These are phyloP conservation scores for Melanostoma scalare DNA, from an alignment of 2,888 invertebrate genomes.

Conservation along the genomic window DNA sequence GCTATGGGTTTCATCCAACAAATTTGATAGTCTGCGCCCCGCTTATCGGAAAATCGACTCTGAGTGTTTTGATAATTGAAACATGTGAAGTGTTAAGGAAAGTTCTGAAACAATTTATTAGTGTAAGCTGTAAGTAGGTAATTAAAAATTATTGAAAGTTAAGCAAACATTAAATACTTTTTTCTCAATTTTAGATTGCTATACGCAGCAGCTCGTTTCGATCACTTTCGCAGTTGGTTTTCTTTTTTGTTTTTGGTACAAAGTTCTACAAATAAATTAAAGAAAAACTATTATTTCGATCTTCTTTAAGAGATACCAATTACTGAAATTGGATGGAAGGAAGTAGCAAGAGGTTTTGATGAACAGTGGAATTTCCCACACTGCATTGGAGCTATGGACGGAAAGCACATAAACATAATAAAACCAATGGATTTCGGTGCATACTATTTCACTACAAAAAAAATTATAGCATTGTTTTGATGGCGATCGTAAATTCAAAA, in stretches of 20 bases:
- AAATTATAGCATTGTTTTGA: slow-evolving; percentile 51
- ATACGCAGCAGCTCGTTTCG: slow-evolving; percentile 3
- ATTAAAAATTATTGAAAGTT: not conserved
- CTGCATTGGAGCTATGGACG: slow-evolving; percentile 44
- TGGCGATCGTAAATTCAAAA: slow-evolving; percentile 57
- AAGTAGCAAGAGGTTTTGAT: slow-evolving; percentile 11
- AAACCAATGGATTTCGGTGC: slow-evolving; percentile 43
- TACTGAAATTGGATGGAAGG: slow-evolving; percentile 33
- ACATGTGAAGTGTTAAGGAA: too few relatives aligned
- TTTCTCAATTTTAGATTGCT: not conserved
- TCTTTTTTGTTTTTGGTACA: not conserved
- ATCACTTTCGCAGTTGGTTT: not conserved
- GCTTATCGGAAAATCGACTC: slow-evolving; percentile 1
- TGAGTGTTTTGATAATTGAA: not conserved
- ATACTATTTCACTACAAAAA: slow-evolving; percentile 62
- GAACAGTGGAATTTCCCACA: slow-evolving; percentile 29
- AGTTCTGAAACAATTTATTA: not conserved
- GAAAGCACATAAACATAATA: slow-evolving; percentile 47
- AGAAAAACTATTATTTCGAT: not conserved
- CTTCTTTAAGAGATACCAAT: slow-evolving; percentile 31
- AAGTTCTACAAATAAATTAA: slow-evolving; percentile 6
- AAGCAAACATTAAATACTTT: not conserved
- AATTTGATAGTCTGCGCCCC: too few relatives aligned
- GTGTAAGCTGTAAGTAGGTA: not conserved
- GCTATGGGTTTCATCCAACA: too few relatives aligned